Conservation (phyloP, 2,113 vertebrate genomes). For the Benthochromis sp. region DNA sequence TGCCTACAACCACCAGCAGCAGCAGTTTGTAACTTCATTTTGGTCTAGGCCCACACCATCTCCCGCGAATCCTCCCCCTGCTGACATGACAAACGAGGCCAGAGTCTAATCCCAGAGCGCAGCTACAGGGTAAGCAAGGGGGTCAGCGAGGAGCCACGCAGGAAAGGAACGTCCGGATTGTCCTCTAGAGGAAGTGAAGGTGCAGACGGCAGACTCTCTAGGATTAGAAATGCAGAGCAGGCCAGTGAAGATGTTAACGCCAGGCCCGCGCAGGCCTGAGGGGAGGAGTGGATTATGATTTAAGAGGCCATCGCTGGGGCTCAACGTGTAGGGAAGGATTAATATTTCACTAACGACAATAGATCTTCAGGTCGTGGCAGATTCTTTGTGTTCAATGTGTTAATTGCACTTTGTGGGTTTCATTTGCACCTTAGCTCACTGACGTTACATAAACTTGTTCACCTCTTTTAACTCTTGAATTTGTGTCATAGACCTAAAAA, state of each 20-base stretch:
- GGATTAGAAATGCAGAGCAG: slow-evolving; percentile 25
- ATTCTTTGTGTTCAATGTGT: not conserved
- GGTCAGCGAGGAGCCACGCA: slow-evolving; percentile 38
- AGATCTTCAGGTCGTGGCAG: not conserved
- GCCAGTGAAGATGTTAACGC: slow-evolving; percentile 38
- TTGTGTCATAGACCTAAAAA: not conserved
- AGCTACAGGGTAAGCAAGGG: slow-evolving; percentile 32
- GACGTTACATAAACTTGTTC: not conserved
- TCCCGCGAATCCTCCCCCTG: not conserved
- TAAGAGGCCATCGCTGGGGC: slow-evolving; percentile 10
- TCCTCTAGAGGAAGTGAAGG: slow-evolving; percentile 45
- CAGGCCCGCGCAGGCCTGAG: not conserved
- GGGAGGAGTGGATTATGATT: slow-evolving; percentile 33
- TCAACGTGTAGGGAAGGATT: not conserved
- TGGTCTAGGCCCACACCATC: not conserved
- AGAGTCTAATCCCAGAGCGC: slow-evolving; percentile 39
- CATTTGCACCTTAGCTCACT: not conserved
- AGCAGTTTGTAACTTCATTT: slow-evolving; percentile 22
- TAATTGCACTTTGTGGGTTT: not conserved
- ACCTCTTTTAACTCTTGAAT: not conserved
- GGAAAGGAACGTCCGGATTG: slow-evolving; percentile 19
- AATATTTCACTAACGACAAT: not conserved
- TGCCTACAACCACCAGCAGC: not conserved
- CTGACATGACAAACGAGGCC: slow-evolving; percentile 59
- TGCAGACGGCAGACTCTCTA: slow-evolving; percentile 6